Evolutionary conservation across 2,888 invertebrate genomes (phyloP), one percentile per base, ranked within the genome.

Genomic region (Tetheella fluctuosa): DNA sequence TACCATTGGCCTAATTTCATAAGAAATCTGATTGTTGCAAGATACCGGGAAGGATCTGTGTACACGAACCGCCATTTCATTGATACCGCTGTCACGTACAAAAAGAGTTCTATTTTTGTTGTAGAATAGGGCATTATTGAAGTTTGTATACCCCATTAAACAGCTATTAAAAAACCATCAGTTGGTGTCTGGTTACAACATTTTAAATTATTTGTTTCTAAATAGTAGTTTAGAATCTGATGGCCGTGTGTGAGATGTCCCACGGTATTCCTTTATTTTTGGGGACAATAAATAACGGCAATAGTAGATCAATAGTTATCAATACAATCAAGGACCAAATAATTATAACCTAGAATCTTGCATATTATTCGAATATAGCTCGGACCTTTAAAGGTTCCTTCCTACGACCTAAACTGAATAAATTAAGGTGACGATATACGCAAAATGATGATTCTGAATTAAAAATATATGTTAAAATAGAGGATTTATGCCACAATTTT

Each of bases 1-100:
- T 20, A 55, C 55, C 55, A 20, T 34, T 34, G 55, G 28, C 55
- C 55, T 34, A 55, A 55, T 55, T 55, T 34, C 55, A 34, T 30
- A 23, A 34, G 17, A 34, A 34, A 34, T 34, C 7, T 55, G 55
- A 55, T 55, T 55, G 55, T 23, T 55, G 55, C 20, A 48, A 34
- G 55, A 34, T 23, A 55, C 55, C 20, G 20, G 55, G 55, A 55
- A 34, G 55, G 34, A 23, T 23, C 34, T 20, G 55, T 34, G 55
- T 30, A 34, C 54, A 54, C 55, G 55, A 55, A 55, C 13, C 20
- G 37, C 20, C 54, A 34, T 55, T 30, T 34, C 55, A 55, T 30
- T 55, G 34, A 34, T 30, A 34, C 34, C 34, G 13, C 55, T 34
- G 34, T 55, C 55, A 55, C 55, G 37, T 20, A 37, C 23, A 34